Percentiles rank a stretch among this genome's conserved stretches.
Evolutionary conservation across 1,140 invertebrate species (phyloP).

Genomic region (Drosophila eugracilis): DNA sequence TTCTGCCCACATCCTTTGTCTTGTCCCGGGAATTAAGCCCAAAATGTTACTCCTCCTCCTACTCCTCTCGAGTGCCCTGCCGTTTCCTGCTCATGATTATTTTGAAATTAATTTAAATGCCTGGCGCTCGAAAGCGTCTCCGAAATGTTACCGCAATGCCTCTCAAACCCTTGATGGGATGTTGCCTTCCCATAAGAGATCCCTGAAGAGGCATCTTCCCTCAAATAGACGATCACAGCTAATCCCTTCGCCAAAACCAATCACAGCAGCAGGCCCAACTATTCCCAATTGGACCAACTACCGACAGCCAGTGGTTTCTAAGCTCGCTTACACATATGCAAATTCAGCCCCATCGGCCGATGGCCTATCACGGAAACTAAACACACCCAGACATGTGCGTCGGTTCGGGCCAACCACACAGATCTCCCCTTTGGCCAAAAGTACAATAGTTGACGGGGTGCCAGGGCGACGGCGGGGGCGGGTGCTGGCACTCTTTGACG

Average conservation of each 20-base stretch:
- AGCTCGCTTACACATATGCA: constrained; percentile 57
- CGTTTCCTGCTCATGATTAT: constrained; percentile 69
- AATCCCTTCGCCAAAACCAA: too few relatives aligned
- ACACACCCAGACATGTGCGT: constrained; percentile 51
- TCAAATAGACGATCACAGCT: too few relatives aligned
- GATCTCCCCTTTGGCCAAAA: background rate
- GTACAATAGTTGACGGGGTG: background rate
- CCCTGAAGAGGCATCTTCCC: too few relatives aligned
- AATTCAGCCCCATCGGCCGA: constrained; percentile 54
- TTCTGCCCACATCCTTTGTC: constrained; percentile 11
- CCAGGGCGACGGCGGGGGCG: background rate
- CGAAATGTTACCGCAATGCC: constrained; percentile 1
- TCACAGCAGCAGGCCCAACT: background rate
- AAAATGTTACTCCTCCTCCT: background rate
- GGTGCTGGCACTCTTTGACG: constrained; percentile 11
- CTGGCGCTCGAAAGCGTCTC: constrained; percentile 4
- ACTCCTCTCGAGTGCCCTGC: constrained; percentile 16
- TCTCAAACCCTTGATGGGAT: background rate
- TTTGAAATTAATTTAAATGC: constrained; percentile 80
- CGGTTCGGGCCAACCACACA: constrained; percentile 44
- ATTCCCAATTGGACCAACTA: constrained; percentile 7
- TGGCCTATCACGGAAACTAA: constrained; percentile 74
- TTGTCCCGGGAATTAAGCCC: constrained; percentile 27
- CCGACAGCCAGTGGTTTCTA: constrained; percentile 43
- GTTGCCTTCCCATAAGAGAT: too few relatives aligned